Base-by-base conservation (phyloP, 2,888 invertebrate species). In the Epinotia nisella region DNA sequence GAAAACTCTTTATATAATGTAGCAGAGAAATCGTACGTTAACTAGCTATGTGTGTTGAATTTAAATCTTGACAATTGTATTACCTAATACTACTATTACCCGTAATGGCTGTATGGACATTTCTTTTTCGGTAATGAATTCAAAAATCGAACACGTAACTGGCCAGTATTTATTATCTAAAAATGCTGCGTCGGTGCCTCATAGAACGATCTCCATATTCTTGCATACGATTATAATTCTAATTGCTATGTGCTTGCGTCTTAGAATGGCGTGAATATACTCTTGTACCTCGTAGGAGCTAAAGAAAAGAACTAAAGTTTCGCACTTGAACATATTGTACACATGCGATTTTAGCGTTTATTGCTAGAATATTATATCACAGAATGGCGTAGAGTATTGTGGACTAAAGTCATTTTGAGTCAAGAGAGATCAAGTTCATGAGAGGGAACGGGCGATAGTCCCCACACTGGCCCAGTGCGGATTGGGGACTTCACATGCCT, bases 1-100 rank as follows among this genome's bases (percentile, higher is more conserved):
- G 73, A 59, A 73, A 68, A 59, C 58, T 70, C 35, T 73, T 73
- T 73, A 73, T 73, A 53, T 73, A 73, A 73, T 68, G 41, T 51
- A 10, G 24, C 45, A 51, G 73, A 19, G 73, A 73, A 73, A 73
- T 73, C 62, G 58, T 58, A 39, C 62, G 45, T 56, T 70, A 49
- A 41, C 61, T 19, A 61, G 41, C 58, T 51, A 19, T 49, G 66
- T 56, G 49, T 39, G 24, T 58, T 64, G 68, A 73, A 73, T 73
- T 69, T 69, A 45, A 73, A 64, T 69, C 58, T 64, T 62, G 39
- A 69, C 68, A 69, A 73, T 73, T 67, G 61, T 21, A 49, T 72
- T 62, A 72, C 64, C 35, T 68, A 69, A 73, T 56, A 19, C 60
- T 21, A 66, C 4, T 15, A 24, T 49, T 24, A 41, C 24, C 13